A percentile compares a stretch with the other conserved stretches of the same genome.
phyloP scores from a whole-genome alignment of 2,113 vertebrate species.

The Hystrix cristata region DNA sequence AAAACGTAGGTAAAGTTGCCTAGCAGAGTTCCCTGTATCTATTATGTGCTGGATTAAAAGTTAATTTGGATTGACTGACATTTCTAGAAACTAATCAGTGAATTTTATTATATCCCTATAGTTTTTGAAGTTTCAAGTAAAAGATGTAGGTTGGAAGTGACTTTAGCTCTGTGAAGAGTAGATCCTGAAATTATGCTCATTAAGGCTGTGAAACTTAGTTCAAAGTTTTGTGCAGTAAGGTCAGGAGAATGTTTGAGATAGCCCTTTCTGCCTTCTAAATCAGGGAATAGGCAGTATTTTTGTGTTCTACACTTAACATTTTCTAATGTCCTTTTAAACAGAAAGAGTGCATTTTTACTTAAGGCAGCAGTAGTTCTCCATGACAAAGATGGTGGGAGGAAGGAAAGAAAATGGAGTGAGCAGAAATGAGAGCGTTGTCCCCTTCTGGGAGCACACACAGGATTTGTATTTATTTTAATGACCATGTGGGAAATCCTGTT shows the following conservation, averaged over 20 bases:
- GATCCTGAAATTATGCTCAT: slow-evolving; percentile 1
- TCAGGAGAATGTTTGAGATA: not conserved
- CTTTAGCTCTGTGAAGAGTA: not conserved
- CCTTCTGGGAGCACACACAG: not conserved
- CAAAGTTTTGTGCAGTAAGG: slow-evolving; percentile 20
- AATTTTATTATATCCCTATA: slow-evolving; percentile 1
- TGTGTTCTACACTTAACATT: not conserved
- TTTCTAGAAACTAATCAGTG: slow-evolving; percentile 4
- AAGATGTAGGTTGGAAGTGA: slow-evolving; percentile 26
- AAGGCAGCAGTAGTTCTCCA: not conserved
- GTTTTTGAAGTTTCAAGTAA: slow-evolving; percentile 6
- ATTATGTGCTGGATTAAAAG: not conserved
- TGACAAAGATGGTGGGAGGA: not conserved
- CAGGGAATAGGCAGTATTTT: not conserved
- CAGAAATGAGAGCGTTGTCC: not conserved
- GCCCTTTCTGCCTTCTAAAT: slow-evolving; percentile 24
- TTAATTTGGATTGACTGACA: not conserved
- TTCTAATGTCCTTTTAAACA: not conserved
- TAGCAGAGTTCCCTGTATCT: not conserved
- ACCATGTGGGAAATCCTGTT: slow-evolving; percentile 1
- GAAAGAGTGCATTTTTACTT: slow-evolving; percentile 16
- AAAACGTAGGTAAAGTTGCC: not conserved
- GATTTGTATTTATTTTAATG: slow-evolving; percentile 49
- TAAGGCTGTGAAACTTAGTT: slow-evolving; percentile 15
- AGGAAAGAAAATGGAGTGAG: slow-evolving; percentile 21